Evolutionary conservation across 1,140 invertebrate species (phyloP).

Genomic region (Bombus huntii): DNA sequence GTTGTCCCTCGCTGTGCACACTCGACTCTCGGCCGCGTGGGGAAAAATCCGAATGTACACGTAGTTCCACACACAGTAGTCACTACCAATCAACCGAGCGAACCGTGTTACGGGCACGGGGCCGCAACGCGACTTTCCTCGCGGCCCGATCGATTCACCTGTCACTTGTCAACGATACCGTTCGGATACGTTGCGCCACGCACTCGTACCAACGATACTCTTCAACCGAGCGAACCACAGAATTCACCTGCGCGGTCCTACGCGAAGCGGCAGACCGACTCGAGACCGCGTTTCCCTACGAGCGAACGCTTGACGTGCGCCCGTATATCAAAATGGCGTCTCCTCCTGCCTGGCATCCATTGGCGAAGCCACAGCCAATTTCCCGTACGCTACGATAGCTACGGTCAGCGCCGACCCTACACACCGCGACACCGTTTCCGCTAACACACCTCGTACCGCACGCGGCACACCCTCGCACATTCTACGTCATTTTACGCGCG

Average conservation of each 20-base stretch:
- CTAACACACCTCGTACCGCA: conserved; percentile 63
- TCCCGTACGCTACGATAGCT: conserved; percentile 66
- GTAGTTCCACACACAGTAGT: conserved; percentile 51
- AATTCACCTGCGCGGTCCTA: conserved; percentile 59
- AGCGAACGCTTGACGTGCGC: conserved; percentile 75
- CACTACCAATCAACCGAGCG: conserved; percentile 43
- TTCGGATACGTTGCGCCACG: conserved; percentile 63
- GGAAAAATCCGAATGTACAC: conserved; percentile 54
- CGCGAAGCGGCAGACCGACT: conserved; percentile 58
- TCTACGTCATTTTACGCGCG: conserved; percentile 71
- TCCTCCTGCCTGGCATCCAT: conserved; percentile 76
- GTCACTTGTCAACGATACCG: conserved; percentile 76
- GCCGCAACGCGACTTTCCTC: conserved; percentile 57
- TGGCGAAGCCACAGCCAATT: conserved; percentile 71
- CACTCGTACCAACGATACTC: conserved; percentile 50
- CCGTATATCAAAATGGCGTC: conserved; percentile 81
- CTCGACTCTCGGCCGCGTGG: conserved; percentile 48
- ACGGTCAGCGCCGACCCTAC: conserved; percentile 62
- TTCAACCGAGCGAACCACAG: conserved; percentile 26
- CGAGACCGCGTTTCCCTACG: conserved; percentile 65
- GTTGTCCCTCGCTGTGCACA: conserved; percentile 36
- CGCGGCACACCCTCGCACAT: conserved; percentile 57
- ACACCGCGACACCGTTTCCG: conserved; percentile 69
- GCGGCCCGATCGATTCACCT: conserved; percentile 76
- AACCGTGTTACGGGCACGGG: conserved; percentile 50